Percentiles rank a stretch among this genome's conserved stretches.
Evolutionary conservation across 2,113 vertebrate species (phyloP).

Genomic region (Embiotoca jacksoni): DNA sequence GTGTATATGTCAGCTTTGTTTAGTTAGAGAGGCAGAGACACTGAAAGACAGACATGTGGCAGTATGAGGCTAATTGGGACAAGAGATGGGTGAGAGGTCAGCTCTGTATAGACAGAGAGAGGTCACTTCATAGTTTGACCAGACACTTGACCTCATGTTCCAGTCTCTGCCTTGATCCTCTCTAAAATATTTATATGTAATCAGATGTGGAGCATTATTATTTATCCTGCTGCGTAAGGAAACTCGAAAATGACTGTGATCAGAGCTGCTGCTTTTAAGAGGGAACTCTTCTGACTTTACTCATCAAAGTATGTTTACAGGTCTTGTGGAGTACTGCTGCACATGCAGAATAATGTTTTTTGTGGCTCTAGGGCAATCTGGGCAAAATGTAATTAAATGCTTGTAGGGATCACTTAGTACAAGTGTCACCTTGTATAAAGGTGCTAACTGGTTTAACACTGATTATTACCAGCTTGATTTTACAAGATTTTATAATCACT

Average conservation of each 20-base stretch:
- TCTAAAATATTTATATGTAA: slow-evolving; percentile 65
- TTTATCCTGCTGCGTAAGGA: not conserved
- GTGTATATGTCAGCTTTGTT: too few relatives aligned
- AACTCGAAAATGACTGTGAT: not conserved
- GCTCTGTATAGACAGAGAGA: not conserved
- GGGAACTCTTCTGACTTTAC: not conserved
- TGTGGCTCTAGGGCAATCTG: not conserved
- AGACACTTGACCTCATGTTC: slow-evolving; percentile 61
- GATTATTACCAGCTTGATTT: too few relatives aligned
- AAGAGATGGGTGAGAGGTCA: slow-evolving; percentile 30
- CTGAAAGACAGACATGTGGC: not conserved
- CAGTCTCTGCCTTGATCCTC: slow-evolving; percentile 21
- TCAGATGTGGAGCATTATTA: slow-evolving; percentile 11
- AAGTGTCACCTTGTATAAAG: too few relatives aligned
- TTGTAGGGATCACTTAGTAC: too few relatives aligned
- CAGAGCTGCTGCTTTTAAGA: not conserved
- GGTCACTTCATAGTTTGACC: slow-evolving; percentile 40
- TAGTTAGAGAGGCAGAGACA: too few relatives aligned
- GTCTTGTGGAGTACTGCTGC: not conserved
- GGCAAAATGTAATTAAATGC: too few relatives aligned
- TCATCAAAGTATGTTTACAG: not conserved
- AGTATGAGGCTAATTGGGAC: slow-evolving; percentile 40
- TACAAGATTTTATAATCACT: too few relatives aligned
- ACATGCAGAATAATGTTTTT: not conserved
- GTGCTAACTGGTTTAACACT: too few relatives aligned